These are phyloP conservation scores for Pedetes capensis DNA, from an alignment of 2,113 vertebrate genomes.

Conservation along the genomic window DNA sequence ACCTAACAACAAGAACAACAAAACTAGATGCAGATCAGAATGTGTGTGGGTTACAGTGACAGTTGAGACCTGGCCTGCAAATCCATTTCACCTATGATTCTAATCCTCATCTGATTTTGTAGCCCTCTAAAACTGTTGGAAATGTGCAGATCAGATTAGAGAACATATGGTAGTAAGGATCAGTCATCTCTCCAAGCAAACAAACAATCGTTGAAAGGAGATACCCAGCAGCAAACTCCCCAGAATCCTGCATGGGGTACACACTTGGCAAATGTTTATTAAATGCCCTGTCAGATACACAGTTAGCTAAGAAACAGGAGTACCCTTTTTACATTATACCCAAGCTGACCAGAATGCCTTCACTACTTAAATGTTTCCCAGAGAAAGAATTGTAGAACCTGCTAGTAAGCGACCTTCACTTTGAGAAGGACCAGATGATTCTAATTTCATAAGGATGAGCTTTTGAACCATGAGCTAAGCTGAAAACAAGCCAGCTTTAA, in stretches of 20 bases:
- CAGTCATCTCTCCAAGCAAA: neutral
- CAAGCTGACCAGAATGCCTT: neutral
- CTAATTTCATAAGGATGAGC: constrained; percentile 54
- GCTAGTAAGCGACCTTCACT: constrained; percentile 28
- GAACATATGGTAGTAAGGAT: neutral
- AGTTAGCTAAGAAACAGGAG: neutral
- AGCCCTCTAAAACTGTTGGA: too few species aligned
- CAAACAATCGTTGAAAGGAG: neutral
- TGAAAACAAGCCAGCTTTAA: constrained; percentile 70
- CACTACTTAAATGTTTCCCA: neutral
- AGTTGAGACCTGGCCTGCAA: too few species aligned
- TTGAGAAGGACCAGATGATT: constrained; percentile 47
- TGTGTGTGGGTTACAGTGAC: too few species aligned
- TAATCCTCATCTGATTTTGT: too few species aligned
- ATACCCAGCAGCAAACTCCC: neutral
- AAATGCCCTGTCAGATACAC: neutral
- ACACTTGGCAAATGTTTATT: neutral
- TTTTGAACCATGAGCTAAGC: constrained; percentile 66
- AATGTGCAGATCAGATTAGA: too few species aligned
- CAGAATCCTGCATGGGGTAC: neutral
- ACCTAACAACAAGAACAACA: too few species aligned
- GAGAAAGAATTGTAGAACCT: constrained; percentile 14
- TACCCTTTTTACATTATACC: neutral
- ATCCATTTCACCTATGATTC: too few species aligned
- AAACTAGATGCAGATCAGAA: too few species aligned